Evolutionary conservation across 1,140 invertebrate genomes (phyloP), one percentile per base, ranked within the genome.

Genomic region (Dolichoris vasculosae): DNA sequence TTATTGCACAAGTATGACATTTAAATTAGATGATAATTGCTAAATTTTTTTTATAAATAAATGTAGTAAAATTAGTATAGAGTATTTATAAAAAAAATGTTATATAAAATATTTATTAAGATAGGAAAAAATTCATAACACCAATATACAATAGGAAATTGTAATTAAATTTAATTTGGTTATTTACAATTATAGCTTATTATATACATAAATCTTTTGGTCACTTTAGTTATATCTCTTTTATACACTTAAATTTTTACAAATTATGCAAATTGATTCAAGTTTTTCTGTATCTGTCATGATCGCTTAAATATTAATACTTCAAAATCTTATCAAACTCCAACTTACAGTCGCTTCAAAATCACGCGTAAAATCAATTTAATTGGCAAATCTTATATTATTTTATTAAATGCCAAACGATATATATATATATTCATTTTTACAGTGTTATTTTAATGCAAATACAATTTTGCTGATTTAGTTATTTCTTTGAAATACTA

Each of bases 171-270:
- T 87, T 73, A 59, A 35, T 69, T 43, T 46, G 63, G 23, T 84
- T 82, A 84, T 63, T 35, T 76, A 83, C 82, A 83, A 83, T 83
- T 55, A 43, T 73, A 30, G 38, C 0, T 11, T 76, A 40, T 76
- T 76, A 77, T 77, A 77, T 83, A 83, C 82, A 77, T 64, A 76
- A 83, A 77, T 67, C 1, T 64, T 76, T 83, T 83, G 23, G 38
- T 83, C 82, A 32, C 26, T 64, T 23, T 15, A 51, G 4, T 48
- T 3, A 8, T 17, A n/a, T 15, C 13, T 35, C 77, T 43, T 43
- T 73, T 82, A 75, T 59, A 75, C 11, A 82, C 15, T 59, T 38
- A 51, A 38, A 73, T 26, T 59, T 71, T 38, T 82, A 82, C 23
- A 51, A 63, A 71, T 63, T 63, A 40, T 76, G 26, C 48, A 76